Evolutionary conservation across 2,797 vertebrate species (phyloP), one percentile per base, ranked within the genome.

Genomic region (Leontocebus nigricollis): DNA sequence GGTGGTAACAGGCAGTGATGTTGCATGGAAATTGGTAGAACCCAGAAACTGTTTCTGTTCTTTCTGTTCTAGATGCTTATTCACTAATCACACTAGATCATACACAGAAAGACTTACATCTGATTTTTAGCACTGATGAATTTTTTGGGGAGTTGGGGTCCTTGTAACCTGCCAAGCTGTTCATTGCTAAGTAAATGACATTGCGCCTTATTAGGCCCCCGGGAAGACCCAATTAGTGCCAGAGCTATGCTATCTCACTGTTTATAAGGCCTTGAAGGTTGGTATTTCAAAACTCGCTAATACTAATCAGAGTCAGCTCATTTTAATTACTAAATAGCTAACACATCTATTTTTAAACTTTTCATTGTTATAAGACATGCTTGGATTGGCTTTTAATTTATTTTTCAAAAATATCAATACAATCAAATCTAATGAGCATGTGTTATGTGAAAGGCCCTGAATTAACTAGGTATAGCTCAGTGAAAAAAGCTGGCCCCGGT

Each of bases 261-360:
- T 75, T 88, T 73, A 88, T 52, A 81, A 95, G 27, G 41, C 86
- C 97, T 70, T 97, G 93, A 94, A 94, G 44, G 88, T 84, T 94
- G 17, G 30, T 48, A 89, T 97, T 97, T 94, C 67, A 95, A 95
- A 96, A 93, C 30, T 93, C 70, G 39, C 88, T 77, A 94, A 70
- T 83, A 88, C 70, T 52, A 84, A 92, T 88, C 57, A 87, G 87
- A 91, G 39, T 89, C 61, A 46, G 17, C 20, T 96, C 61, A 89
- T 93, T 96, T 95, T 94, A 98, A 95, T 90, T 96, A 86, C 82
- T 91, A 93, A 96, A 41, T 82, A 87, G 70, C 41, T 93, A 92
- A 82, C 39, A 90, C 57, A 90, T 17, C 30, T 92, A 95, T 87
- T 97, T 97, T 96, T 92, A 97, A 97, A 95, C n/a, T 93, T 87